Percentiles rank a stretch among this genome's conserved stretches.
Conservation (phyloP, 2,888 invertebrate species). For the Macaria liturata region DNA sequence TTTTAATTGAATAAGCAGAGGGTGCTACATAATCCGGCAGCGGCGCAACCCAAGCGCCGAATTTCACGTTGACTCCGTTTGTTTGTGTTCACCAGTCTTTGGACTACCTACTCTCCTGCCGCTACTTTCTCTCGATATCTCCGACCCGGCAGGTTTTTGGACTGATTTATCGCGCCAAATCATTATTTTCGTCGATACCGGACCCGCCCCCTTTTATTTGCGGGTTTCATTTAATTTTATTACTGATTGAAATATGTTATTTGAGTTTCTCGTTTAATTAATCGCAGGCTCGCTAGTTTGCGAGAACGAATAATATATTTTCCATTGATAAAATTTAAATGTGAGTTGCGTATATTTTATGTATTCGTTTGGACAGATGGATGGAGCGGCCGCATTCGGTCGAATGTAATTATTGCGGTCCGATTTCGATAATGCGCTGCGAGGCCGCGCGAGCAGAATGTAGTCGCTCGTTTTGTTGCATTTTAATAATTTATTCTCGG, state of each 20-base stretch:
- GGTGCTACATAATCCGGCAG: constrained; percentile 64
- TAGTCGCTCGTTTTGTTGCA: constrained; percentile 74
- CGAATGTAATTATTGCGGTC: constrained; percentile 81
- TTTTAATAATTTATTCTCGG: constrained; percentile 74
- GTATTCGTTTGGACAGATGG: constrained; percentile 69
- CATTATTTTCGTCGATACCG: constrained; percentile 15
- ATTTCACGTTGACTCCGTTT: constrained; percentile 58
- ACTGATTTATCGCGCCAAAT: constrained; percentile 22
- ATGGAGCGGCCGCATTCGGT: constrained; percentile 69
- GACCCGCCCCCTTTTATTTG: constrained; percentile 17
- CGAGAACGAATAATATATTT: constrained; percentile 57
- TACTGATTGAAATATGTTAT: constrained; percentile 44
- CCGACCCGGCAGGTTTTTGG: constrained; percentile 24
- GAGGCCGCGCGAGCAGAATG: constrained; percentile 72
- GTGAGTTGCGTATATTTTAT: constrained; percentile 60
- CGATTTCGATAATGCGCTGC: constrained; percentile 78
- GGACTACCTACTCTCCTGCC: constrained; percentile 47
- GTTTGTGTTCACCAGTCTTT: constrained; percentile 55
- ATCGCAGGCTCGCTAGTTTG: constrained; percentile 44
- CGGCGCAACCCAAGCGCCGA: constrained; percentile 54
- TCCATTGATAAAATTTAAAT: constrained; percentile 67
- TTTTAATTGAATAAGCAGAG: constrained; percentile 73
- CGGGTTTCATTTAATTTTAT: constrained; percentile 34
- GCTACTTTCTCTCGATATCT: constrained; percentile 41
- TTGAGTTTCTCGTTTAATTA: constrained; percentile 57